Conservation (phyloP, 2,797 vertebrate species). For the Austrolebias charrua region DNA sequence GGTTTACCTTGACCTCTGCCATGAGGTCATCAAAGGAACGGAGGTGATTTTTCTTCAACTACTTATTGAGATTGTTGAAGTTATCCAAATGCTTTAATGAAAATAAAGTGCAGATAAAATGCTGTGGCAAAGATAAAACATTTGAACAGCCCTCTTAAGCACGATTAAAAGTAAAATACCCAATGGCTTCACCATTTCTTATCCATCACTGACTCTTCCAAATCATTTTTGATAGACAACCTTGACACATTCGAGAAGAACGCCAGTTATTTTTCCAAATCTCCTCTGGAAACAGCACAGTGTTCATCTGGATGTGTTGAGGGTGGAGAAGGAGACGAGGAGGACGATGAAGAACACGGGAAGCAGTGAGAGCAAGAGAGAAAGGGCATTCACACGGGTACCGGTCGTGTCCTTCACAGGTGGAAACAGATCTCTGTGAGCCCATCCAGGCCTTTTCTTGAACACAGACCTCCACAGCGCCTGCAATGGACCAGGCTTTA, state of each 20-base stretch:
- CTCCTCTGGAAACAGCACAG: slow-evolving; percentile 52
- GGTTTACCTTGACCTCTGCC: slow-evolving; percentile 30
- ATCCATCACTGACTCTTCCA: slow-evolving; percentile 23
- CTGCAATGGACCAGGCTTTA: slow-evolving; percentile 46
- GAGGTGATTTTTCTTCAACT: slow-evolving; percentile 10
- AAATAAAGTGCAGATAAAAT: slow-evolving; percentile 10
- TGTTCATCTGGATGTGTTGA: slow-evolving; percentile 72
- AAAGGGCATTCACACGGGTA: slow-evolving; percentile 61
- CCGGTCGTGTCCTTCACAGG: slow-evolving; percentile 65
- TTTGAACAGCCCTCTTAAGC: slow-evolving; percentile 4
- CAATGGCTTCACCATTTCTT: neutral
- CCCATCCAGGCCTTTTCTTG: slow-evolving; percentile 53
- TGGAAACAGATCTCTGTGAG: slow-evolving; percentile 70
- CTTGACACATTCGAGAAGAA: slow-evolving; percentile 40
- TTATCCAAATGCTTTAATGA: slow-evolving; percentile 12
- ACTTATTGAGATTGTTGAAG: slow-evolving; percentile 22
- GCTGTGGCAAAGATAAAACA: neutral
- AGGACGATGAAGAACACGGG: slow-evolving; percentile 42
- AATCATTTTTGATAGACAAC: slow-evolving; percentile 47
- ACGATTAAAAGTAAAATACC: slow-evolving; percentile 18
- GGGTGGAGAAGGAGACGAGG: slow-evolving; percentile 22
- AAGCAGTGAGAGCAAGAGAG: slow-evolving; percentile 28
- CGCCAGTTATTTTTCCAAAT: slow-evolving; percentile 43
- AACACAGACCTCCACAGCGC: slow-evolving; percentile 40
- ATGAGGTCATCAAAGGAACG: slow-evolving; percentile 1